A percentile compares a stretch with the other conserved stretches of the same genome.
Evolutionary conservation across 1,140 invertebrate species (phyloP).

Genomic region (Drosophila sulfurigaster): DNA sequence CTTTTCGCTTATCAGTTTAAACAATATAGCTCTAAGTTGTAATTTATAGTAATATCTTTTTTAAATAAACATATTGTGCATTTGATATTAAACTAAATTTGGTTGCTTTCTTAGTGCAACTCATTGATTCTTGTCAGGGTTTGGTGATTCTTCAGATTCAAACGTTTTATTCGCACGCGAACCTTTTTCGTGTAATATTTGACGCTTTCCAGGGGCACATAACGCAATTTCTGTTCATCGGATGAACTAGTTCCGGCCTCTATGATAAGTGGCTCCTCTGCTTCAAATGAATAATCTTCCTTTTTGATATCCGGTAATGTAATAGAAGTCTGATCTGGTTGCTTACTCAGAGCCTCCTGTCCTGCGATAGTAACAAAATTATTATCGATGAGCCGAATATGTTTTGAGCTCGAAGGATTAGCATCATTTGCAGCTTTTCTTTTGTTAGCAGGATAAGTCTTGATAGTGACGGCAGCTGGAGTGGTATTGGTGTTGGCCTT

Average conservation of each 20-base stretch:
- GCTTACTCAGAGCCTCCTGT: neutral
- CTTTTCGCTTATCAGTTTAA: slow-evolving; percentile 65
- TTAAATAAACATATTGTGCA: slow-evolving; percentile 80
- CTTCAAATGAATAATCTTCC: neutral
- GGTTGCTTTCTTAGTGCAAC: neutral
- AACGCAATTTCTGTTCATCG: neutral
- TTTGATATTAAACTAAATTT: slow-evolving; percentile 61
- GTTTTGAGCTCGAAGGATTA: neutral
- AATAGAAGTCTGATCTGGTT: neutral
- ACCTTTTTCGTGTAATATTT: slow-evolving; percentile 39
- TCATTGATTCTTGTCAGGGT: neutral
- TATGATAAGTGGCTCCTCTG: neutral
- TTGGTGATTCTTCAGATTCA: slow-evolving; percentile 22
- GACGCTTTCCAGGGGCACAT: slow-evolving; percentile 37
- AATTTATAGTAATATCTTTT: slow-evolving; percentile 83
- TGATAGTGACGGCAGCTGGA: neutral
- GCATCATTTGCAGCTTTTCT: neutral
- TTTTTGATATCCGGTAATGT: neutral
- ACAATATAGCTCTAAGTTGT: slow-evolving; percentile 77
- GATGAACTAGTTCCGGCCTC: neutral
- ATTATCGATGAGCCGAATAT: neutral
- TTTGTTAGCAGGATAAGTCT: neutral
- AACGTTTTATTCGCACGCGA: slow-evolving; percentile 42
- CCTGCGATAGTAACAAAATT: slow-evolving; percentile 37
- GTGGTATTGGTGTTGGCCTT: neutral